Evolutionary conservation across 2,888 invertebrate genomes (phyloP).

Genomic region (Cephalotes varians): DNA sequence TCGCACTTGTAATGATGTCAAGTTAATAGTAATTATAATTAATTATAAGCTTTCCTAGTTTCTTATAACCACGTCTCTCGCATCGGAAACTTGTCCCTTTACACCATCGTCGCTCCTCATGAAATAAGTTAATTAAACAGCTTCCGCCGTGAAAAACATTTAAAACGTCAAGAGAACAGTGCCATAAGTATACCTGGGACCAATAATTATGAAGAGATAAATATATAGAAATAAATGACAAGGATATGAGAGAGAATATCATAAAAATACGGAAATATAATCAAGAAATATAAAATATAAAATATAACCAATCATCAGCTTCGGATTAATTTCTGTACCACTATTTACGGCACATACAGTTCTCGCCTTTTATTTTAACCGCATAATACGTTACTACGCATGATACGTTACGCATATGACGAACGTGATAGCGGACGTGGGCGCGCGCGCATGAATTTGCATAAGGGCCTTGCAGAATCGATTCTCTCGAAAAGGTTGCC

Average conservation of each 20-base stretch:
- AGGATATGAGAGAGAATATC: background rate
- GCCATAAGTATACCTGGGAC: background rate
- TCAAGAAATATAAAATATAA: no score
- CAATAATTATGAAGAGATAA: background rate
- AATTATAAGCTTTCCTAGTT: conserved; percentile 25
- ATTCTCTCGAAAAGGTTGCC: conserved; percentile 49
- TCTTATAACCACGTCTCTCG: background rate
- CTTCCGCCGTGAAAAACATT: background rate
- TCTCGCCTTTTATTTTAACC: conserved; percentile 2
- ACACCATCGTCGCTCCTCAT: conserved; percentile 4
- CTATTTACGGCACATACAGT: background rate
- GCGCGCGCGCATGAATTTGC: conserved; percentile 65
- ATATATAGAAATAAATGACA: background rate
- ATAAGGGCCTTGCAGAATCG: conserved; percentile 66
- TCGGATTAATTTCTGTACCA: conserved; percentile 8
- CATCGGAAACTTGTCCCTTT: conserved; percentile 1
- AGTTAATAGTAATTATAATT: conserved; percentile 17
- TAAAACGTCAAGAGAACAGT: background rate
- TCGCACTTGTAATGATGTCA: conserved; percentile 15
- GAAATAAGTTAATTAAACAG: background rate
- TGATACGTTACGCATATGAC: conserved; percentile 39
- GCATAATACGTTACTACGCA: conserved; percentile 8
- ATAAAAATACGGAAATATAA: background rate
- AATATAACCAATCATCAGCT: background rate
- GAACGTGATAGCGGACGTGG: conserved; percentile 56